A percentile compares a stretch with the other conserved stretches of the same genome.
Conservation (phyloP, 2,113 vertebrate species). For the Carlito syrichta region DNA sequence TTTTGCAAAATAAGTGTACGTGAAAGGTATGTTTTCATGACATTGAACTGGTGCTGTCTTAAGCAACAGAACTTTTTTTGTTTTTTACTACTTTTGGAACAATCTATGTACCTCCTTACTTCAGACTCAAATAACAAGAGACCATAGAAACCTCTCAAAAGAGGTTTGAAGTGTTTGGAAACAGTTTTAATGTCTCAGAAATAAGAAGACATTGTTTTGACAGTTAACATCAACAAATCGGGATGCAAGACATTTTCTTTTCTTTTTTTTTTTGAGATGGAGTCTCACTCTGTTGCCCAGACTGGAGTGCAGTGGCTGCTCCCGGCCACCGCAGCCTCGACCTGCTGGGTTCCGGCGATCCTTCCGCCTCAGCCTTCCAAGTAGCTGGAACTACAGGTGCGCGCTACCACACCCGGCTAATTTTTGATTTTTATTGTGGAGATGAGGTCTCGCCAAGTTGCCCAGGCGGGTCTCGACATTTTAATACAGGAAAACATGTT, state of each 20-base stretch:
- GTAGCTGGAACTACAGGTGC: too few relatives aligned
- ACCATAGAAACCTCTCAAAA: neutral
- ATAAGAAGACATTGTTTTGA: neutral
- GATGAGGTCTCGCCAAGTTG: too few relatives aligned
- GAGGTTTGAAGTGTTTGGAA: neutral
- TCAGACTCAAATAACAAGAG: neutral
- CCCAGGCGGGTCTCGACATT: too few relatives aligned
- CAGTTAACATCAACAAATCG: neutral
- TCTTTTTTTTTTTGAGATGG: too few relatives aligned
- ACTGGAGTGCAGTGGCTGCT: too few relatives aligned
- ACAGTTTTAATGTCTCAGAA: neutral
- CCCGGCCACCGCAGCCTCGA: too few relatives aligned
- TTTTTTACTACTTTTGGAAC: neutral
- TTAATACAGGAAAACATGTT: neutral
- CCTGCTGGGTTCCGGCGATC: too few relatives aligned
- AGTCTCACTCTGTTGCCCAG: too few relatives aligned
- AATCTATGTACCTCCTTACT: neutral
- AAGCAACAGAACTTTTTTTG: neutral
- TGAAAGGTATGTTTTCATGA: neutral
- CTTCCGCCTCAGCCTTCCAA: too few relatives aligned
- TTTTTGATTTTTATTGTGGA: too few relatives aligned
- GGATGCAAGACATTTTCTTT: neutral
- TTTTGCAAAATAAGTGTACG: neutral
- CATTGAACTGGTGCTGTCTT: neutral
- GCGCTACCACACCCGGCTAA: too few relatives aligned